Percentiles rank a stretch among this genome's conserved stretches.
phyloP scores from a whole-genome alignment of 2,797 vertebrate genomes.

The Dendrocincla tyrannina region DNA sequence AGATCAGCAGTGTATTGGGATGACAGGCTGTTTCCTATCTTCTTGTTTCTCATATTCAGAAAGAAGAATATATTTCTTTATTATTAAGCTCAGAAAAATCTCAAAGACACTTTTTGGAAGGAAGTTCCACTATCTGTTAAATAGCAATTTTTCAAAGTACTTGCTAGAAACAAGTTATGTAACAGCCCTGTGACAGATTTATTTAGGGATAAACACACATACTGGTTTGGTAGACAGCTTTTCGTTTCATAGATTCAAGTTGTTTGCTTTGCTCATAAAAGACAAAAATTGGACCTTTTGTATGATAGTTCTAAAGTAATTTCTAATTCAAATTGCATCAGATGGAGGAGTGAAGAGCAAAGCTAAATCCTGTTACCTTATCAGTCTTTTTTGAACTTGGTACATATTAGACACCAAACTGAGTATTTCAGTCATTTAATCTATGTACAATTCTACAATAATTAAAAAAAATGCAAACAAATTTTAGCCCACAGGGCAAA shows the following conservation, averaged over 20 bases:
- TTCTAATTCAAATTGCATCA: background rate
- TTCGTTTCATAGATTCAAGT: background rate
- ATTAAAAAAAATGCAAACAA: background rate
- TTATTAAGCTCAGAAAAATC: background rate
- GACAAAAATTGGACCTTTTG: background rate
- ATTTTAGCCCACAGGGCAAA: background rate
- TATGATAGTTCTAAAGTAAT: background rate
- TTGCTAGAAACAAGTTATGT: background rate
- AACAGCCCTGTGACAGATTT: background rate
- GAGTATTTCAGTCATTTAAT: background rate
- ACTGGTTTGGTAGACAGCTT: constrained; percentile 3
- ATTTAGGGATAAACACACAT: background rate
- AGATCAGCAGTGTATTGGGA: background rate
- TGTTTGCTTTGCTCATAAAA: background rate
- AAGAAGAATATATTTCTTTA: background rate
- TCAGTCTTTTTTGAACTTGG: background rate
- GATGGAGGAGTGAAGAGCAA: background rate
- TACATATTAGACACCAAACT: background rate
- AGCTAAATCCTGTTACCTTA: background rate
- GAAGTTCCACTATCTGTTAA: background rate
- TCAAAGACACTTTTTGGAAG: background rate
- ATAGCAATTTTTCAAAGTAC: background rate
- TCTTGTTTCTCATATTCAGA: background rate
- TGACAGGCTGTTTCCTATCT: background rate
- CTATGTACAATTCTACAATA: background rate